A percentile compares a stretch with the other conserved stretches of the same genome.
Evolutionary conservation across 1,140 invertebrate species (phyloP).

Genomic region (Chironomus striatipennis): DNA sequence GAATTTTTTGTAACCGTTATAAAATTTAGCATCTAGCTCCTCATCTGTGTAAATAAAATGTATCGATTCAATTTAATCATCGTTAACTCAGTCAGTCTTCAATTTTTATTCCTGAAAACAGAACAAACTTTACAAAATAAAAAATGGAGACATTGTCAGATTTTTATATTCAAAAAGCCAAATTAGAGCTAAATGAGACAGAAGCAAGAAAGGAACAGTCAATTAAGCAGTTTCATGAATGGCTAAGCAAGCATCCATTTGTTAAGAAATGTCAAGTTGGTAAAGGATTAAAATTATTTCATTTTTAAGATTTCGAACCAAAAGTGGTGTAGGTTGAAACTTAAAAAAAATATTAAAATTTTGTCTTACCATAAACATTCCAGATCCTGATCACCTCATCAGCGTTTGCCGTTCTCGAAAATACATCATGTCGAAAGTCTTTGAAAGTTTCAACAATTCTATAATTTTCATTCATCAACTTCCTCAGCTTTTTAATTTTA

Average conservation of each 20-base stretch:
- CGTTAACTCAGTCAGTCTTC: no score
- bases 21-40: no score
- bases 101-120: no score
- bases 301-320: no score
- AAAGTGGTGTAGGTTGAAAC: no score
- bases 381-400: no score
- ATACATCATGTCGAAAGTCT: background rate
- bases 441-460: background rate
- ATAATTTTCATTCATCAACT: background rate
- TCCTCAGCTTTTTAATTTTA: background rate
- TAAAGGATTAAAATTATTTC: background rate
- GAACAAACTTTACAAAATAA: no score
- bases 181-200: background rate
- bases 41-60: no score
- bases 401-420: background rate
- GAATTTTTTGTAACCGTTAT: background rate
- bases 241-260: background rate
- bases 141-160: background rate
- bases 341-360: background rate
- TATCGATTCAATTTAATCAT: no score
- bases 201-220: background rate
- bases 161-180: background rate
- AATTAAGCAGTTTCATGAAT: background rate
- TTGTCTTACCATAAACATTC: background rate
- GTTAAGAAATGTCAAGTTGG: background rate